Evolutionary conservation across 2,888 invertebrate genomes (phyloP).

Genomic region (Acronicta leporina): DNA sequence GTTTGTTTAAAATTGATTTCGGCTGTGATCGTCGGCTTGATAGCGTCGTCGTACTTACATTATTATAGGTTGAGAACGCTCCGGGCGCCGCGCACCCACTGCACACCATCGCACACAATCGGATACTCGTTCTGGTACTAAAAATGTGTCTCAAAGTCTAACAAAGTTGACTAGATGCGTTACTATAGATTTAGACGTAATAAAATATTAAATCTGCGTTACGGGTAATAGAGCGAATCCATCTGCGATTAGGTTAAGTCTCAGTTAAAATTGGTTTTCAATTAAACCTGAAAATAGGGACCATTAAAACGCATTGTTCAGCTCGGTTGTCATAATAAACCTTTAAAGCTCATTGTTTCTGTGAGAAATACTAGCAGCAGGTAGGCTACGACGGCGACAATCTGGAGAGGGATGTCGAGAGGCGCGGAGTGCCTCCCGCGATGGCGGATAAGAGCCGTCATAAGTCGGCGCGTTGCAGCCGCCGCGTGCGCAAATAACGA

Average conservation of each 20-base stretch:
- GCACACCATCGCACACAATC: constrained; percentile 37
- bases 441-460: constrained; percentile 86
- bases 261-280: constrained; percentile 45
- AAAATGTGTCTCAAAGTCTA: constrained; percentile 24
- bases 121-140: constrained; percentile 17
- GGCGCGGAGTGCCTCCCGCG: constrained; percentile 76
- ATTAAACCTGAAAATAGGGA: constrained; percentile 55
- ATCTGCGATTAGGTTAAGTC: constrained; percentile 4
- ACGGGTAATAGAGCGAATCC: constrained; percentile 12
- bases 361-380: constrained; percentile 81
- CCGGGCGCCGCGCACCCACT: constrained; percentile 40
- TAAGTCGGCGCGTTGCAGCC: constrained; percentile 70
- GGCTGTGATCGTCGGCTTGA: constrained; percentile 79
- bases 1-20: constrained; percentile 89
- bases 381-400: constrained; percentile 66
- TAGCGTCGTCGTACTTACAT: constrained; percentile 75
- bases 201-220: too few relatives aligned
- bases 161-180: constrained; percentile 12
- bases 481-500: constrained; percentile 80
- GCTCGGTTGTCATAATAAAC: constrained; percentile 78
- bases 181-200: too few relatives aligned
- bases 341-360: constrained; percentile 86
- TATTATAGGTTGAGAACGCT: constrained; percentile 75
- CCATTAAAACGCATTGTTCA: constrained; percentile 57
- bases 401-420: constrained; percentile 72